Base-by-base conservation (phyloP, 2,888 invertebrate species). In the Agelastica alni region DNA sequence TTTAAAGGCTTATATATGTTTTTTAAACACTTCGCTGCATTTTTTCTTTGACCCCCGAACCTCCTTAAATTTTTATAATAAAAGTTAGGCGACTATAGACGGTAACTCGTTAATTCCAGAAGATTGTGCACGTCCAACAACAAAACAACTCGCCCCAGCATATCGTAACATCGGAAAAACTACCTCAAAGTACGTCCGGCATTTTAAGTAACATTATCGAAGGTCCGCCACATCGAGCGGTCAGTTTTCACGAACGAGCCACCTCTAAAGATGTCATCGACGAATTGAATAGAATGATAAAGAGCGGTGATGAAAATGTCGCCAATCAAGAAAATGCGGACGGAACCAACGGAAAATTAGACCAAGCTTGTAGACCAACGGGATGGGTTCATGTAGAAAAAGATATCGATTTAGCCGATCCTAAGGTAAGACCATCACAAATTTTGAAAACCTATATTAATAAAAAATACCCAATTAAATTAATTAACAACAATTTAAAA, bases 331-430 rank as follows among this genome's bases (percentile, higher is more conserved):
- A 58, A 59, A 39, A 46, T n/a, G 62, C 52, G 56, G 51, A 31
- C 30, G 39, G 60, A 26, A 66, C 71, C 26, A 69, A 69, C 39
- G 61, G 75, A 14, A 79, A 76, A 62, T 78, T 83, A 56, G 87
- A 88, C 74, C 79, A 80, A 53, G 86, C 85, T 22, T 81, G 86
- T 60, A 84, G 86, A 78, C 85, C 86, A 16, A 89, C 89, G 0
- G 89, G 89, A 30, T 90, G 89, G 89, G 85, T 89, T 56, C 89
- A 89, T 70, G 87, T 90, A 30, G 88, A 89, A 69, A 83, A 84
- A 59, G 87, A 88, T 68, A 86, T 88, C 58, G 89, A 89, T 77
- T 84, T 89, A 68, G 87, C 85, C 64, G 89, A 89, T 76, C 89
- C 89, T 7, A 89, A 88, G 84, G 89, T 89, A 53, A 28, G 9